phyloP scores from a whole-genome alignment of 2,113 vertebrate species.

The Hiodon tergisus region DNA sequence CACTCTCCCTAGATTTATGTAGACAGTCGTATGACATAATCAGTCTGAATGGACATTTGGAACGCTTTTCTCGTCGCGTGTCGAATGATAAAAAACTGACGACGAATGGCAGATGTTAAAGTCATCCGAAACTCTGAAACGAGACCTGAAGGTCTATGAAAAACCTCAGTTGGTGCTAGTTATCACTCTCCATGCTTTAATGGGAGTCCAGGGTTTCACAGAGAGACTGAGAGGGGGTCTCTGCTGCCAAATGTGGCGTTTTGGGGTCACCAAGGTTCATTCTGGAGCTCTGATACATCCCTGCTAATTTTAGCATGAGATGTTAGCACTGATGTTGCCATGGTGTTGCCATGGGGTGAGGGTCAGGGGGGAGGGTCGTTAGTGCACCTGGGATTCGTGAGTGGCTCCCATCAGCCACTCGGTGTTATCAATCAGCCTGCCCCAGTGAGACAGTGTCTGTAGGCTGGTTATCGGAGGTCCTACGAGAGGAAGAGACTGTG shows the following conservation, averaged over 20 bases:
- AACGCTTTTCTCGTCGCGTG: constrained; percentile 41
- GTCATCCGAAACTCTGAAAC: constrained; percentile 39
- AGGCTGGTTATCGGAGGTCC: neutral
- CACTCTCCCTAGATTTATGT: constrained; percentile 44
- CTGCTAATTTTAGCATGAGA: constrained; percentile 68
- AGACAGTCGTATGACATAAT: constrained; percentile 43
- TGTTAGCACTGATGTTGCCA: constrained; percentile 57
- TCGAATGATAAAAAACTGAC: constrained; percentile 52
- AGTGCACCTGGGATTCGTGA: constrained; percentile 37
- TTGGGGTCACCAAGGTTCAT: constrained; percentile 39
- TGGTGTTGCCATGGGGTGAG: constrained; percentile 42
- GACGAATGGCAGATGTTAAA: constrained; percentile 57
- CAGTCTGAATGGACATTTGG: constrained; percentile 51
- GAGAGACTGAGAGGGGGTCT: neutral
- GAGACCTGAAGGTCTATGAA: constrained; percentile 46
- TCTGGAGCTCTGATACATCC: constrained; percentile 62
- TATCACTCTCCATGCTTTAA: constrained; percentile 16
- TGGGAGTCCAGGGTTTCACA: constrained; percentile 13
- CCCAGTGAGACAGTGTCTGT: neutral
- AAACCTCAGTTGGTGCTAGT: constrained; percentile 32
- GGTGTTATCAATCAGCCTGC: constrained; percentile 33
- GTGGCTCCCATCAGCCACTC: neutral
- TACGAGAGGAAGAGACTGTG: neutral
- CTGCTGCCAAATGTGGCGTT: constrained; percentile 11
- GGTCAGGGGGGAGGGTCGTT: constrained; percentile 40